phyloP scores from a whole-genome alignment of 2,797 vertebrate species.

The Chloroceryle amazona region DNA sequence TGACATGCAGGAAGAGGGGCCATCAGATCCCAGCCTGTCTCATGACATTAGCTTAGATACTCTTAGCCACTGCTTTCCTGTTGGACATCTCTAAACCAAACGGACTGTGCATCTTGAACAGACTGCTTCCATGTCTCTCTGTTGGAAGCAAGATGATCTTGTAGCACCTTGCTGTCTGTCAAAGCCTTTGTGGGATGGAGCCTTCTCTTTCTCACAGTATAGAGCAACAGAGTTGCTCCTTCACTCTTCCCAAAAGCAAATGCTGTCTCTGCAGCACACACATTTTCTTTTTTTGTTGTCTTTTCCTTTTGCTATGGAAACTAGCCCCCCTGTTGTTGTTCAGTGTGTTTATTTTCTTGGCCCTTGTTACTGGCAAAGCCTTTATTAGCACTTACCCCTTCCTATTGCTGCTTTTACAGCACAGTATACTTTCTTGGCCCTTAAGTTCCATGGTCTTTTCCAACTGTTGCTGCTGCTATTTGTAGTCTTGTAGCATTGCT shows the following conservation, averaged over 20 bases:
- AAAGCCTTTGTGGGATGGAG: neutral
- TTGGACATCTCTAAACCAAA: neutral
- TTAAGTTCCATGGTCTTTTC: neutral
- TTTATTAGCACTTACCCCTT: neutral
- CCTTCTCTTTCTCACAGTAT: neutral
- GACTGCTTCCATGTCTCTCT: neutral
- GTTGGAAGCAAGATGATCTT: neutral
- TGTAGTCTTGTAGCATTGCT: neutral
- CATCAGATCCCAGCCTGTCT: neutral
- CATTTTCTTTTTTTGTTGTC: neutral
- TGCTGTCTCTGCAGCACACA: neutral
- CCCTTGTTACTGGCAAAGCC: neutral
- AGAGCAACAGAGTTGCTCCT: neutral
- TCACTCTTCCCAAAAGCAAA: neutral
- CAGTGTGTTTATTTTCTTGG: neutral
- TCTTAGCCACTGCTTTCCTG: neutral
- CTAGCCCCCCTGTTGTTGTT: neutral
- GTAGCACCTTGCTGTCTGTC: neutral
- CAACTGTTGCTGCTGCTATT: neutral
- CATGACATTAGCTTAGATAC: neutral
- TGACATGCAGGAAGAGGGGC: neutral
- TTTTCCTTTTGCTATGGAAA: neutral
- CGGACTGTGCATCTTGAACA: neutral
- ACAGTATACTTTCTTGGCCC: neutral
- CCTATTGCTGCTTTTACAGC: neutral